These are phyloP conservation scores for Natator depressus DNA, from an alignment of 2,113 vertebrate genomes.

Conservation along the genomic window DNA sequence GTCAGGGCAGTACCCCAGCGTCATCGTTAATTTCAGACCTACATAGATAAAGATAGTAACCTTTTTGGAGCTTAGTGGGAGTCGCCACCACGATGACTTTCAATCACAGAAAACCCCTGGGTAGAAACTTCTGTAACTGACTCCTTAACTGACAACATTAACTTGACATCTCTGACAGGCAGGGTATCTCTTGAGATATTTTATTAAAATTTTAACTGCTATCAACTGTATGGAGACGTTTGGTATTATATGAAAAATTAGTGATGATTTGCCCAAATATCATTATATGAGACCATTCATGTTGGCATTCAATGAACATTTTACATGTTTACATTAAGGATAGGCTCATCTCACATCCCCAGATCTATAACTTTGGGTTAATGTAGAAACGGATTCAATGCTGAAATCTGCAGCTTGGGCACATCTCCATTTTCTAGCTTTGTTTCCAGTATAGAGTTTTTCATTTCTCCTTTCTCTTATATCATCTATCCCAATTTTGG, in stretches of 20 bases:
- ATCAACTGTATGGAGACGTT: background rate
- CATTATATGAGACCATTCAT: background rate
- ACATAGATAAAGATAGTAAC: background rate
- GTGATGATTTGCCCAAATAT: background rate
- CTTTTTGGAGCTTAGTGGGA: background rate
- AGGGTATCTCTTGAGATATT: background rate
- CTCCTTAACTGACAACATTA: constrained; percentile 4
- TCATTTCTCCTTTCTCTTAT: background rate
- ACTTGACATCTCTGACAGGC: background rate
- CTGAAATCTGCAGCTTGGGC: background rate
- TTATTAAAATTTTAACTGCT: background rate
- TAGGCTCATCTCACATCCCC: background rate
- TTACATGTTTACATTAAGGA: background rate
- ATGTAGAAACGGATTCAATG: background rate
- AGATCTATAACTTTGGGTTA: background rate
- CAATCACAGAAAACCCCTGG: background rate
- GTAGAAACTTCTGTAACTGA: background rate
- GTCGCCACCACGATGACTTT: background rate
- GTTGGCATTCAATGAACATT: background rate
- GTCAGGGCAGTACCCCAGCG: background rate
- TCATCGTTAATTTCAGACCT: background rate
- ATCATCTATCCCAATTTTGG: background rate
- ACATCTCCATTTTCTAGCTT: background rate
- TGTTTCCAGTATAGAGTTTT: background rate
- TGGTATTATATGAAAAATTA: background rate